Evolutionary conservation across 2,797 vertebrate genomes (phyloP), one percentile per base, ranked within the genome.

Genomic region (Sebastes hubbsi): DNA sequence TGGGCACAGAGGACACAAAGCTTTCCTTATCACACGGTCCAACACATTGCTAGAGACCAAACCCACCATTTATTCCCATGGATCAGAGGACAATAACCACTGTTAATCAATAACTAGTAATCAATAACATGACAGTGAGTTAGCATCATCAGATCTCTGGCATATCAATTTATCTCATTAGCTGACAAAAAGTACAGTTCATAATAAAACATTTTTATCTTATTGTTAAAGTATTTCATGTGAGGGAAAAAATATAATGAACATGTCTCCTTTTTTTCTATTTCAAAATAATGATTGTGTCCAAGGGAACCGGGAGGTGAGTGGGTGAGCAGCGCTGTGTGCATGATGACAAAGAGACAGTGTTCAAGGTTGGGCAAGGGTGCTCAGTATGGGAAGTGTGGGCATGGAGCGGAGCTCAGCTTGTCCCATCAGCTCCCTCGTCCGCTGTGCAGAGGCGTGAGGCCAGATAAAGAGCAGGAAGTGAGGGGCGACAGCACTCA

Each of bases 381-480:
- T 74, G 61, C 54, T 85, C 76, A 79, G 68, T 70, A 85, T 83
- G 59, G 87, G 80, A 91, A 88, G 72, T 69, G 85, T 89, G 89
- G 85, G 89, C 86, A 91, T 62, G 56, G 49, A 88, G 68, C 8
- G 74, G 81, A 89, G 84, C 89, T 86, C 80, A 24, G 52, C 73
- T 78, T 80, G 83, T 86, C 82, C 87, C 75, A 73, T 86, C 72
- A 76, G 80, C 74, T 83, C 75, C 80, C 42, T 77, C 25, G 75
- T 81, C 88, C 85, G 73, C 87, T 79, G 82, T 90, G 88, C 87
- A 78, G 82, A 96, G 93, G 92, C 89, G 91, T 94, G 85, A 88
- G 62, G 79, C 62, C 80, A 88, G 95, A 97, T 96, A 97, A 92
- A 8, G 85, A 88, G 76, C 89, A 93, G 96, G 95, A 96, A 95